These are phyloP conservation scores for Drosophila lutescens DNA, from an alignment of 2,888 invertebrate species.

Conservation along the genomic window DNA sequence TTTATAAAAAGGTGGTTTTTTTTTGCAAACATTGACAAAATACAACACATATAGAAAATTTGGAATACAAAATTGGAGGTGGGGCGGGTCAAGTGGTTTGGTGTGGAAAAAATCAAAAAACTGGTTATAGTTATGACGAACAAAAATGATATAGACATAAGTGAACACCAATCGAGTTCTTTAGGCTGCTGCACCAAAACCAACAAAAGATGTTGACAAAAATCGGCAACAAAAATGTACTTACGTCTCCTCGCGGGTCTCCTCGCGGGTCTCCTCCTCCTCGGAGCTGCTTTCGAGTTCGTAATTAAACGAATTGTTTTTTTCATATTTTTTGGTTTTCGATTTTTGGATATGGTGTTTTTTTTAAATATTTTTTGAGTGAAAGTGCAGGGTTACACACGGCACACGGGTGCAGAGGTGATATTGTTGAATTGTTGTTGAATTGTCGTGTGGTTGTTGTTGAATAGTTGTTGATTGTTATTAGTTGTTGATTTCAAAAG, in stretches of 20 bases:
- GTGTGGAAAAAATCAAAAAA: constrained; percentile 33
- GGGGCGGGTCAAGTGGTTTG: not conserved
- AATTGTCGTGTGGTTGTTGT: constrained; percentile 45
- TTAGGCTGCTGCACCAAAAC: constrained; percentile 51
- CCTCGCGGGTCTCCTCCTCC: constrained; percentile 85
- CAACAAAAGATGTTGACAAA: constrained; percentile 37
- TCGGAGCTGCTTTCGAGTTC: constrained; percentile 82
- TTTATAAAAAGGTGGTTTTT: constrained; percentile 17
- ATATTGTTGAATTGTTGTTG: constrained; percentile 47
- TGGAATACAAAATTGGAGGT: constrained; percentile 20
- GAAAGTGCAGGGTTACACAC: constrained; percentile 38
- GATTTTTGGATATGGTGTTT: constrained; percentile 9
- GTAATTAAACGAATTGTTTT: constrained; percentile 72
- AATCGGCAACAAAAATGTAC: constrained; percentile 72
- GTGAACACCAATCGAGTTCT: constrained; percentile 65
- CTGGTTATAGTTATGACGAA: constrained; percentile 22
- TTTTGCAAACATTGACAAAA: constrained; percentile 49
- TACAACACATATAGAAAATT: constrained; percentile 61
- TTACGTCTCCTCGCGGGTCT: constrained; percentile 84
- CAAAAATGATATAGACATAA: constrained; percentile 31
- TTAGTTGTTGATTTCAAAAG: constrained; percentile 52
- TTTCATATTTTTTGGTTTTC: constrained; percentile 35
- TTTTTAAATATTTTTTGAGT: constrained; percentile 15
- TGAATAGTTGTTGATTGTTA: constrained; percentile 51
- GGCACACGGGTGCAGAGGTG: constrained; percentile 41